Evolutionary conservation across 2,888 invertebrate species (phyloP), one percentile per base, ranked within the genome.

Genomic region (Lepidochitona cinerea): DNA sequence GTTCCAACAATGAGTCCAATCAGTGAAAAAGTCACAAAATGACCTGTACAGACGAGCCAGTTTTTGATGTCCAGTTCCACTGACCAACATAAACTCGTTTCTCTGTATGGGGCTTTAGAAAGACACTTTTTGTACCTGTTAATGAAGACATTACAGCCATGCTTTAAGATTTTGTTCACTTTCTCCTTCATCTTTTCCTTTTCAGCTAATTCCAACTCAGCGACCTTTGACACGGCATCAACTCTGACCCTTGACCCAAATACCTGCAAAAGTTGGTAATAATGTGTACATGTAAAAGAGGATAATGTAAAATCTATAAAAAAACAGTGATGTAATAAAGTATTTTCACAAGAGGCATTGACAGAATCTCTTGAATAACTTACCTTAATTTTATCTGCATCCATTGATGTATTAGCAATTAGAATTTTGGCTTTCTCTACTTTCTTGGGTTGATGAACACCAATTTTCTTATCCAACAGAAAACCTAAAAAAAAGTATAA

Each of bases 111-210:
- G n/a, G n/a, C n/a, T n/a, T n/a, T n/a, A n/a, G n/a, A n/a, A n/a
- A n/a, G n/a, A n/a, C n/a, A n/a, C n/a, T n/a, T n/a, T 35, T 52
- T 65, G 72, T 67, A 94, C 93, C 96, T 95, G 92, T 99, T 99
- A 89, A 99, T 97, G 90, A 99, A 99, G 0, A 99, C 99, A 92
- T 96, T 99, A 92, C 96, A 96, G 82, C 96, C 96, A 91, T 99
- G 98, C 80, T 94, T 94, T 68, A 99, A 90, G 84, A 99, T 99
- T 91, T 97, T 97, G 86, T 96, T 95, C 1, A 99, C 98, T 93
- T 99, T 99, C 85, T 98, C 97, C 90, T 97, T 98, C 99, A 99
- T 99, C 90, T 99, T 99, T 89, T 98, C 97, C 89, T 99, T 99
- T 90, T 99, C 99, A 0, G 99, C 99, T 66, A 96, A 92, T 92